Base-by-base conservation (phyloP, 2,113 vertebrate genomes). In the Podarcis muralis region DNA sequence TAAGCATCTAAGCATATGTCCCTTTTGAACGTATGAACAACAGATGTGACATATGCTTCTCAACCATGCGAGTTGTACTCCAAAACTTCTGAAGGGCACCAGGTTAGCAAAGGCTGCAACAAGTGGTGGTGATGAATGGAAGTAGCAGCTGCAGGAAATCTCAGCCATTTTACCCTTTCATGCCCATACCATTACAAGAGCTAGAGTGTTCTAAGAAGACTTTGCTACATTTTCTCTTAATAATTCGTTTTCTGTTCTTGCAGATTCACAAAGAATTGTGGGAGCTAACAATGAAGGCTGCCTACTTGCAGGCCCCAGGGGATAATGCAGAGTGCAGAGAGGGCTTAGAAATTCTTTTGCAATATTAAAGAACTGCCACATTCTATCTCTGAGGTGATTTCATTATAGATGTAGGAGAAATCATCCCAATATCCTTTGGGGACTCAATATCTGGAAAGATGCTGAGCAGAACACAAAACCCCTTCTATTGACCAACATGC, bases 301-400 rank as follows among this genome's bases (percentile, higher is more conserved):
- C 62, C 65, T 74, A 35, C 15, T 57, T 37, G 37, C 20, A 62
- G 13, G 48, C 81, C 20, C 43, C 59, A 88, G 30, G n/a, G 59
- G n/a, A 88, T 68, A 35, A 82, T 83, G 74, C 30, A 48, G 57
- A 77, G 57, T 48, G 35, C 71, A 83, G 71, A 83, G 62, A 77
- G 40, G 72, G 72, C 30, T 83, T 76, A 22, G 37, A 76, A 66
- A 66, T 75, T 35, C 37, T 83, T 66, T 76, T 88, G 79, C 69
- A 66, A 43, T 88, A 75, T 88, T 82, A 88, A 88, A 88, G 69
- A 75, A 88, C 86, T 83, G 71, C 87, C 71, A 83, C 20, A 83
- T 76, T 76, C 81, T 48, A 27, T 53, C 57, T 83, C 72, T 20
- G 30, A 83, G 71, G 87, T 77, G 81, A 83, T 83, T 88, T 88